Conservation (phyloP, 2,113 vertebrate genomes). For the Otus sunia region DNA sequence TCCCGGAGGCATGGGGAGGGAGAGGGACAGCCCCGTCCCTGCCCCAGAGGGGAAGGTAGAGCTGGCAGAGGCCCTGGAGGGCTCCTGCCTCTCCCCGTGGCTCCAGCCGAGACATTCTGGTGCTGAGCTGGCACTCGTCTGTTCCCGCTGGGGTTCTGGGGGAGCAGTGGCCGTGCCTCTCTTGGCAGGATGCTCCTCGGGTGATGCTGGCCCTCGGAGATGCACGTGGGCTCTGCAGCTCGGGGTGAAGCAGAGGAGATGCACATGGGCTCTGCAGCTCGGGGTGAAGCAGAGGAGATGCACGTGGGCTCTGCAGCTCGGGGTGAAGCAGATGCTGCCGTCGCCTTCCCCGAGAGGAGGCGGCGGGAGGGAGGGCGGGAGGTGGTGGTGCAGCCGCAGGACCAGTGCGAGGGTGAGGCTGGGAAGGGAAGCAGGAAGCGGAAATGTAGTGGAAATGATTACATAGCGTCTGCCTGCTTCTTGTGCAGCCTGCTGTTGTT, state of each 20-base stretch:
- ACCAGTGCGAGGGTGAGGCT: background rate
- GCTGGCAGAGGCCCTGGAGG: background rate
- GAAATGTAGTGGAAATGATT: background rate
- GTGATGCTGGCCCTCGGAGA: background rate
- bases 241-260: background rate
- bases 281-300: background rate
- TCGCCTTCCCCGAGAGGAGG: background rate
- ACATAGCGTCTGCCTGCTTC: background rate
- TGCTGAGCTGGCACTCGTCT: fast-evolving
- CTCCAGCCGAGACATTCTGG: background rate
- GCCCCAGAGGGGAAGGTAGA: background rate
- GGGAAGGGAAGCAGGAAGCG: background rate
- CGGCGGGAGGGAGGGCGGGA: background rate
- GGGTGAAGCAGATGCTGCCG: background rate
- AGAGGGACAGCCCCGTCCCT: background rate
- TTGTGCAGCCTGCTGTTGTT: background rate
- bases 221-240: background rate
- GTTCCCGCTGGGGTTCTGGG: too few relatives aligned
- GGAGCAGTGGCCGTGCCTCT: background rate
- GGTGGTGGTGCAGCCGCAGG: background rate
- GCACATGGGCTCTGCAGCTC: background rate
- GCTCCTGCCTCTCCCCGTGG: background rate
- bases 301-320: fast-evolving
- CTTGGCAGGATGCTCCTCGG: fast-evolving
- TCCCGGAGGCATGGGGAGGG: fast-evolving